Base-by-base conservation (phyloP, 2,113 vertebrate species). In the Cyprinodon tularosa region DNA sequence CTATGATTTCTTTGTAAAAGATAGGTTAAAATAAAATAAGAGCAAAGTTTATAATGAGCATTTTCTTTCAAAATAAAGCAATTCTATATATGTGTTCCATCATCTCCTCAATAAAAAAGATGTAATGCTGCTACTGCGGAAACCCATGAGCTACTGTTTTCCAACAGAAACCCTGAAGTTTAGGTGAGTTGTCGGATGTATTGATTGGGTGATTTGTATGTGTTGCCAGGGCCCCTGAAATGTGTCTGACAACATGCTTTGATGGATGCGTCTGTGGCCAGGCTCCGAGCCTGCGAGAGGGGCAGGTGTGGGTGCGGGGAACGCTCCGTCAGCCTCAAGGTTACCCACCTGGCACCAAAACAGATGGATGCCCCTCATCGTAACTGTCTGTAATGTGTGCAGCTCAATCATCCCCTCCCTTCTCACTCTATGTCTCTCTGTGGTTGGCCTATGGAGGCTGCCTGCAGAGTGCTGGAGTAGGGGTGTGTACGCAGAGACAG, bases 151-250 rank as follows among this genome's bases (percentile, higher is more conserved):
- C 39, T 50, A 12, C 61, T 37, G 47, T 68, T 63, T 37, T 13
- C 20, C 50, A 57, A 57, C 50, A 57, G 37, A 74, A 78, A 78
- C 62, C 53, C 77, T 72, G 29, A 78, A 66, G 42, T 84, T 75
- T 38, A 64, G 68, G 22, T 20, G 22, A 6, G 70, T 69, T 8
- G 15, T 76, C 68, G 15, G 2, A 7, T 71, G 68, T 86, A 91
- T 89, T 83, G 92, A 92, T 89, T 75, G 82, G 83, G 82, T 91
- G 88, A 90, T 91, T 92, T 92, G 87, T 91, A 87, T 87, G 89
- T 89, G 89, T 83, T 86, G 82, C 80, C 37, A 22, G 50, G 4
- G 47, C 72, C 62, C 48, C 70, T 81, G 67, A 86, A 83, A 88
- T 76, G 86, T 91, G 90, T 88, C 89, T 78, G 17, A 73, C 77